Base-by-base conservation (phyloP, 2,797 vertebrate species). In the Paratrypauchen microcephalus region DNA sequence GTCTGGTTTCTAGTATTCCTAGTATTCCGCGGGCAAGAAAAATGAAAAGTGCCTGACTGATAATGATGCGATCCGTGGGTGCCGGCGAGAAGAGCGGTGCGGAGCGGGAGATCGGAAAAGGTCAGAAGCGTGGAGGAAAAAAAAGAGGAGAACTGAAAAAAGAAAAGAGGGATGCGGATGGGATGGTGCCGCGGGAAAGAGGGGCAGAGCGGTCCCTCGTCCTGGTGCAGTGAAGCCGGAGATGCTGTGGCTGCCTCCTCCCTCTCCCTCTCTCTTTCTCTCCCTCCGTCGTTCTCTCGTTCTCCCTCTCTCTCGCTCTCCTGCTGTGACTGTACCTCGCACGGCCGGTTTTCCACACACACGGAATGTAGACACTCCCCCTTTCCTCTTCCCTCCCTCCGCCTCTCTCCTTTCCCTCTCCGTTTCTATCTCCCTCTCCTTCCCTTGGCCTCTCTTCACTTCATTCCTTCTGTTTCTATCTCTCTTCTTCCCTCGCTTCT, bases 231-330 rank as follows among this genome's bases (percentile, higher is more conserved):
- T 92, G 89, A 83, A 80, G 82, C 86, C 88, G 93, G 89, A 92
- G 94, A 95, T 92, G 94, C 94, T 95, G 93, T 79, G 91, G 91
- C 90, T 90, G 93, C 79, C 83, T 84, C 82, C 6, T 78, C 86
- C 87, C 41, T 74, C 88, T 84, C 85, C 60, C 86, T 64, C 13
- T 23, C 61, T 24, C 28, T 30, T 6, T 76, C 84, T 80, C 76
- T 83, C 2, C 77, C 83, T 30, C 16, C 76, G 83, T 80, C 76
- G 2, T 30, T 83, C 2, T 78, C 83, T 36, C 59, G 82, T 83
- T 65, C 86, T 26, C 6, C 15, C 39, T 16, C 32, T n/a, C 75
- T n/a, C 26, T 61, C 59, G 21, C 32, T 5, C n/a, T 36, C 59
- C 74, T 76, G 75, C 84, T 80, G 76, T 84, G 77, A 79, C 78